Evolutionary conservation across 2,113 vertebrate genomes (phyloP), one percentile per base, ranked within the genome.

Genomic region (Eulemur macaco): DNA sequence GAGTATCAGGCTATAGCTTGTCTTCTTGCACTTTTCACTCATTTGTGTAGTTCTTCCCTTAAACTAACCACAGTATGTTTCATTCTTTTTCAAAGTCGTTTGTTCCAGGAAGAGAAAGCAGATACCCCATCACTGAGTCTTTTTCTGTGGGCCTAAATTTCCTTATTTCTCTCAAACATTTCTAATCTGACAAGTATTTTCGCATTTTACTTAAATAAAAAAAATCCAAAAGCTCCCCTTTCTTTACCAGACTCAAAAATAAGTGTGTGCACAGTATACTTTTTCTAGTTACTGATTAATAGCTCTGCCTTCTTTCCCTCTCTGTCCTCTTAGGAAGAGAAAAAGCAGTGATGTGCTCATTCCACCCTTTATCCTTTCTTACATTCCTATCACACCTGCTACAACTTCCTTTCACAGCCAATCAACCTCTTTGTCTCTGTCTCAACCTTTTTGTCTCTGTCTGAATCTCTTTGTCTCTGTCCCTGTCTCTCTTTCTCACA

Each of bases 241-340:
- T 9, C 58, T 69, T 80, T 13, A 86, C 18, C 20, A n/a, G 29
- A 25, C 1, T 47, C 18, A 58, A 34, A 1, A 34, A 1, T 47
- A 60, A 52, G 15, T 56, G 1, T 69, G 27, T 47, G 0, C 31
- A 23, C 3, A 71, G 39, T 86, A 2, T 58, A 17, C 31, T 20
- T 89, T 89, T 81, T 86, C 45, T 20, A 27, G 1, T 80, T 82
- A 73, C 12, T 82, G 4, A 31, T 60, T 66, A 66, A 42, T 84
- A 18, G 3, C 2, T 14, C 1, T 60, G 17, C 25, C 17, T 86
- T 77, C 11, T 63, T 96, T 81, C 23, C 5, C 23, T 97, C 47
- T 93, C 21, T 7, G 31, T 34, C 21, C 78, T 92, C 63, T 87
- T 91, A 94, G 64, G 82, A 74, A 95, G 18, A 95, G 31, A 71